phyloP scores from a whole-genome alignment of 2,797 vertebrate species.

The Adrianichthys oophorus region DNA sequence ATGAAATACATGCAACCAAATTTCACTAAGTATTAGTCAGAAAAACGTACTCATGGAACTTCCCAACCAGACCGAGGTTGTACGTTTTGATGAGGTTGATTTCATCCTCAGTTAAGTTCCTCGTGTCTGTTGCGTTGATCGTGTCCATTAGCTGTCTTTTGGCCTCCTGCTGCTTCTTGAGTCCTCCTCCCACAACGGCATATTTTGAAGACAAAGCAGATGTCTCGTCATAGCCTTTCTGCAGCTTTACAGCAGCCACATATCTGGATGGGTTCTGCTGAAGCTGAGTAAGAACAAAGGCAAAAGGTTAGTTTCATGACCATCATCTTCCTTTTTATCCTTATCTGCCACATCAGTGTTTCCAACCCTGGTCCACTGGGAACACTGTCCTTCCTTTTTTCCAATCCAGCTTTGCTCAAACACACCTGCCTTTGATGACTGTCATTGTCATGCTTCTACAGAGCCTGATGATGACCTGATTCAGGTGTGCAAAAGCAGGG shows the following conservation, averaged over 20 bases:
- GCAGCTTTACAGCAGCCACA: not conserved
- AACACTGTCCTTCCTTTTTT: too few species aligned
- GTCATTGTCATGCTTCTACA: too few species aligned
- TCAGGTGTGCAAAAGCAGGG: too few species aligned
- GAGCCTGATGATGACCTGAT: too few species aligned
- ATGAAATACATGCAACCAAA: too few species aligned
- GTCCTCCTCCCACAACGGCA: conserved; percentile 4
- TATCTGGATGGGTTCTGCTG: not conserved
- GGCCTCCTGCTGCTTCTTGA: not conserved
- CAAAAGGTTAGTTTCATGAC: not conserved
- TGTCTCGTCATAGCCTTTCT: conserved; percentile 7
- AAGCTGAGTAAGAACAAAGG: not conserved
- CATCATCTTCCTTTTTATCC: not conserved
- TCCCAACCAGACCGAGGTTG: conserved; percentile 4
- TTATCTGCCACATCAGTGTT: not conserved
- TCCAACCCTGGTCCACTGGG: too few species aligned
- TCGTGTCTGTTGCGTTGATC: not conserved
- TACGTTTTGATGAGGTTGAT: not conserved
- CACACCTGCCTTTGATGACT: too few species aligned
- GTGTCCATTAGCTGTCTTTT: not conserved
- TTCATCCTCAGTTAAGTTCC: not conserved
- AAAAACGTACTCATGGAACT: not conserved
- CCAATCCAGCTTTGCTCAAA: too few species aligned
- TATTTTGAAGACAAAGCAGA: not conserved
- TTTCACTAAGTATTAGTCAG: not conserved